Conservation (phyloP, 1,140 invertebrate species). For the Druon quercuslanigerum region DNA sequence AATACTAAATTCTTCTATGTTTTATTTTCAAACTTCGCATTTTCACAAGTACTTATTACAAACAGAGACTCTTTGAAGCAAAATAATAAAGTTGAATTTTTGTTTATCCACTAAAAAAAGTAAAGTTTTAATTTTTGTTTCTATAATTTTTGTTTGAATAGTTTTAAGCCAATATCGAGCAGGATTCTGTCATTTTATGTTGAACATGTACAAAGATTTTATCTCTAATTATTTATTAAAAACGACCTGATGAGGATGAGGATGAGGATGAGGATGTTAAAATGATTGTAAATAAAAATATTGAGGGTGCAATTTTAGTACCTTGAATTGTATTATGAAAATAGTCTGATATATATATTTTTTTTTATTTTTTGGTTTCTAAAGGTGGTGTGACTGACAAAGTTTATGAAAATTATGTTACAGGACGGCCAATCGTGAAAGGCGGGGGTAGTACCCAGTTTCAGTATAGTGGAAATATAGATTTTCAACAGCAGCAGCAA, state of each 20-base stretch:
- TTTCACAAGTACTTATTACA: not conserved
- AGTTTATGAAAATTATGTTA: conserved; percentile 37
- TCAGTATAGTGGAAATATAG: conserved; percentile 63
- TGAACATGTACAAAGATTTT: not conserved
- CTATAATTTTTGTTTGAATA: too few relatives aligned
- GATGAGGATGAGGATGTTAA: too few relatives aligned
- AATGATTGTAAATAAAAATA: too few relatives aligned
- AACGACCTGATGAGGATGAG: not conserved
- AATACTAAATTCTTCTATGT: not conserved
- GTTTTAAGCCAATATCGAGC: not conserved
- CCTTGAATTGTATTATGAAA: not conserved
- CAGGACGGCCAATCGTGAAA: conserved; percentile 78
- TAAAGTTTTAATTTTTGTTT: too few relatives aligned
- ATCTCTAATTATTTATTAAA: not conserved
- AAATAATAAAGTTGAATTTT: too few relatives aligned
- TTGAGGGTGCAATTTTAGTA: too few relatives aligned
- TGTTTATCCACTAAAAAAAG: too few relatives aligned
- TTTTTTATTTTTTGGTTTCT: too few relatives aligned
- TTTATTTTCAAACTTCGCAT: conserved; percentile 2
- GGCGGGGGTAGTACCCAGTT: conserved; percentile 63
- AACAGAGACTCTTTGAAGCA: too few relatives aligned
- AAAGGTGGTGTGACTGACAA: not conserved
- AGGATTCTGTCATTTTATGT: conserved; percentile 14
- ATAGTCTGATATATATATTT: not conserved
- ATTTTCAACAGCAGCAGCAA: conserved; percentile 65